These are phyloP conservation scores for Serripes groenlandicus DNA, from an alignment of 2,888 invertebrate species.

Conservation along the genomic window DNA sequence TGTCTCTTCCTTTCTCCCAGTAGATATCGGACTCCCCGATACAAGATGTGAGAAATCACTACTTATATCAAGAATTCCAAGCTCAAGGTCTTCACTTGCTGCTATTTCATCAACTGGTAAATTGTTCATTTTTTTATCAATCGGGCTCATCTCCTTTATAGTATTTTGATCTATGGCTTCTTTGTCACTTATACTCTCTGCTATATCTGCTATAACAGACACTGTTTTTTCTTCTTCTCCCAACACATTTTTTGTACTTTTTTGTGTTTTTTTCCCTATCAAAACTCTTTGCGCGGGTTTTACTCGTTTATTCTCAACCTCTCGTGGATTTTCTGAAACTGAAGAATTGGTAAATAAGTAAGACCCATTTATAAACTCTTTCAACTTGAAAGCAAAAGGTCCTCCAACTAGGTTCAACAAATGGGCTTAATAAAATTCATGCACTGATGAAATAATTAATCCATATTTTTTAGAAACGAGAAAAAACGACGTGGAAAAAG, in stretches of 20 bases:
- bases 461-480: too few species aligned
- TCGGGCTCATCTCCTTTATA: not conserved
- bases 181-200: not conserved
- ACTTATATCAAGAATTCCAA: conserved; percentile 8
- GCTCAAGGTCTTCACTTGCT: not conserved
- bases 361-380: too few species aligned
- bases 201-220: not conserved
- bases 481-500: too few species aligned
- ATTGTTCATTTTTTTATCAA: too few species aligned
- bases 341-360: too few species aligned
- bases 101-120: too few species aligned
- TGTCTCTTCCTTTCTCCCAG: not conserved
- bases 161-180: too few species aligned
- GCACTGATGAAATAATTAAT: too few species aligned
- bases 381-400: too few species aligned
- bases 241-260: not conserved
- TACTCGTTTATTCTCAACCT: not conserved
- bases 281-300: conserved; percentile 49
- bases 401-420: too few species aligned
- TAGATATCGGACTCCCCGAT: not conserved
- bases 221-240: not conserved
- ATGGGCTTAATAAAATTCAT: too few species aligned
- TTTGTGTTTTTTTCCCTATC: not conserved
- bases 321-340: conserved; percentile 16
- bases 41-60: not conserved